Evolutionary conservation across 2,113 vertebrate species (phyloP).

Genomic region (Electrona antarctica): DNA sequence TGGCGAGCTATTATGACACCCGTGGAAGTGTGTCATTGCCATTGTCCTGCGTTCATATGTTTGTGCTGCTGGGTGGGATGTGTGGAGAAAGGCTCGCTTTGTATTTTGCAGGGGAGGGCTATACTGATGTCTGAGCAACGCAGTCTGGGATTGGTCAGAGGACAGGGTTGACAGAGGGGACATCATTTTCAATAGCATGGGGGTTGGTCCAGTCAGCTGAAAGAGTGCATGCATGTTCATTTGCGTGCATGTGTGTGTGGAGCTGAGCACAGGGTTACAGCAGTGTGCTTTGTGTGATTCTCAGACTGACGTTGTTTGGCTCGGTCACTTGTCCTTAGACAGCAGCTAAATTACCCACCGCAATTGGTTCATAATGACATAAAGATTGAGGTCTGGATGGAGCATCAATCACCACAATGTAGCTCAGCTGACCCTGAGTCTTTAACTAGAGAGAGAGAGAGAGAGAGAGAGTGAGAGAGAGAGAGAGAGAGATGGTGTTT

Average conservation of each 20-base stretch:
- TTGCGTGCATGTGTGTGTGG: conserved; percentile 14
- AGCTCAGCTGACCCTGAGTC: conserved; percentile 1
- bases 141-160: conserved; percentile 30
- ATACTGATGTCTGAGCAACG: conserved; percentile 28
- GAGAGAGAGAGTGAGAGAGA: conserved; percentile 6
- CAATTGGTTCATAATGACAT: conserved; percentile 57
- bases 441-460: neutral
- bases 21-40: too few species aligned
- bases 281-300: conserved; percentile 65
- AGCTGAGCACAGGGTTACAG: conserved; percentile 29
- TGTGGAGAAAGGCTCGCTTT: conserved; percentile 21
- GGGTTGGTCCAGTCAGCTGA: neutral
- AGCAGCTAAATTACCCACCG: conserved; percentile 46
- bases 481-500: neutral
- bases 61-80: conserved; percentile 11
- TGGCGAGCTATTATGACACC: neutral
- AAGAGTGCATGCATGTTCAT: neutral
- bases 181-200: conserved; percentile 34
- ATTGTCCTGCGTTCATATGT: neutral
- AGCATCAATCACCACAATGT: conserved; percentile 53
- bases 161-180: conserved; percentile 9
- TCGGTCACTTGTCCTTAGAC: conserved; percentile 47
- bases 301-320: conserved; percentile 1
- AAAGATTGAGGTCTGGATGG: conserved; percentile 58
- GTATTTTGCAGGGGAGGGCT: conserved; percentile 39